Evolutionary conservation across 2,888 invertebrate species (phyloP), one percentile per base, ranked within the genome.

Genomic region (Melangyna quadrimaculata): DNA sequence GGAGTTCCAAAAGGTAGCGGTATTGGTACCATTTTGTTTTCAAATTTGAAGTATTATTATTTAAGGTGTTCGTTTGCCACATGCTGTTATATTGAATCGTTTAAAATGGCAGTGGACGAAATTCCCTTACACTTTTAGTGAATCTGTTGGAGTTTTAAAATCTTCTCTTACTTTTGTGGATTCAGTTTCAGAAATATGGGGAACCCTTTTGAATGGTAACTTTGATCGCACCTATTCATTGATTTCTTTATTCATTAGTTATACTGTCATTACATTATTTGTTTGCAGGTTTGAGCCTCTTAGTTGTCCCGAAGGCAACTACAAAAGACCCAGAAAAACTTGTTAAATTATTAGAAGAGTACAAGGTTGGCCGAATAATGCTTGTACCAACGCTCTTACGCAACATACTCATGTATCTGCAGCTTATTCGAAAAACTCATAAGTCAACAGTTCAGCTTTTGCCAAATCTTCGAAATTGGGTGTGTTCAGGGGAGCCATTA

Each of bases 141-240:
- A 97, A 89, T 93, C 93, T 9, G 93, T 94, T 6, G 96, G 97
- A 88, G 95, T 97, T 0, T 98, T 98, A 93, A 98, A 98, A 92
- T 98, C 98, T 0, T 96, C 98, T 0, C 92, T 98, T 17, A 98
- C 97, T 0, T 98, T 98, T 90, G 97, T 98, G 5, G 98, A 98
- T 91, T 96, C 97, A 0, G 95, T 97, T 9, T 94, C 95, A 1
- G 98, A 98, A 93, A 95, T 98, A 74, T 97, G 97, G 96, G 96
- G 96, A 0, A 96, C 97, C 0, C 90, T 98, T 53, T 92, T 98
- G n/a, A 10, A 32, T 32, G 32, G 32, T 32, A 95, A 95, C n/a
- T n/a, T n/a, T n/a, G n/a, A n/a, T n/a, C n/a, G n/a, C n/a, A n/a
- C n/a, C n/a, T n/a, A n/a, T n/a, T n/a, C n/a, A n/a, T n/a, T n/a